Evolutionary conservation across 2,888 invertebrate genomes (phyloP).

Genomic region (Habrosyne pyritoides): DNA sequence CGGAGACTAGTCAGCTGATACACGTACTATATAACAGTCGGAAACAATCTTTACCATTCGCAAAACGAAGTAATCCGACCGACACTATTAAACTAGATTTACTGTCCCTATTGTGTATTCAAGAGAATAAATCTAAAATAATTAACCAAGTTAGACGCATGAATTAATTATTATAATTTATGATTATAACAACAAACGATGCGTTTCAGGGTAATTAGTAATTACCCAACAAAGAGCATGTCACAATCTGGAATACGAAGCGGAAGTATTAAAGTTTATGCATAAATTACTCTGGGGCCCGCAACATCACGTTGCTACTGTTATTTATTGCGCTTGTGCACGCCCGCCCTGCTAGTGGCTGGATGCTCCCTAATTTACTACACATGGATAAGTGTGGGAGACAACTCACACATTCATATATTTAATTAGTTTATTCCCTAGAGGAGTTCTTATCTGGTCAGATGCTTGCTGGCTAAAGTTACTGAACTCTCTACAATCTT

Average conservation of each 20-base stretch:
- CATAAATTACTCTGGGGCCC: not conserved
- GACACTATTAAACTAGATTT: no score
- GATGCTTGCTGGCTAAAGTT: no score
- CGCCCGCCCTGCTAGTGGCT: not conserved
- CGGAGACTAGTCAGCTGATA: no score
- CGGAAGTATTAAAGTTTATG: not conserved
- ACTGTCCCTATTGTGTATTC: no score
- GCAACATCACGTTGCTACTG: not conserved
- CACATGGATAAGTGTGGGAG: not conserved
- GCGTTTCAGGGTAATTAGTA: not conserved
- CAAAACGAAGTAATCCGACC: no score
- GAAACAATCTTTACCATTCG: no score
- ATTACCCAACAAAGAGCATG: not conserved
- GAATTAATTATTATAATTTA: not conserved
- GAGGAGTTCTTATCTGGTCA: no score
- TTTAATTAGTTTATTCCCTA: not conserved
- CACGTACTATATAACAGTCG: no score
- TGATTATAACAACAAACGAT: not conserved
- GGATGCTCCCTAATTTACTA: not conserved
- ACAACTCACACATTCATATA: no score
- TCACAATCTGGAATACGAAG: conserved; percentile 7
- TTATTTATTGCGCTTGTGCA: not conserved
- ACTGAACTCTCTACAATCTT: no score
- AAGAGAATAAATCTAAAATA: not conserved
- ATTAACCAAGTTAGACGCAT: not conserved